A percentile compares a stretch with the other conserved stretches of the same genome.
Evolutionary conservation across 2,113 vertebrate species (phyloP).

Genomic region (Pitta sordida): DNA sequence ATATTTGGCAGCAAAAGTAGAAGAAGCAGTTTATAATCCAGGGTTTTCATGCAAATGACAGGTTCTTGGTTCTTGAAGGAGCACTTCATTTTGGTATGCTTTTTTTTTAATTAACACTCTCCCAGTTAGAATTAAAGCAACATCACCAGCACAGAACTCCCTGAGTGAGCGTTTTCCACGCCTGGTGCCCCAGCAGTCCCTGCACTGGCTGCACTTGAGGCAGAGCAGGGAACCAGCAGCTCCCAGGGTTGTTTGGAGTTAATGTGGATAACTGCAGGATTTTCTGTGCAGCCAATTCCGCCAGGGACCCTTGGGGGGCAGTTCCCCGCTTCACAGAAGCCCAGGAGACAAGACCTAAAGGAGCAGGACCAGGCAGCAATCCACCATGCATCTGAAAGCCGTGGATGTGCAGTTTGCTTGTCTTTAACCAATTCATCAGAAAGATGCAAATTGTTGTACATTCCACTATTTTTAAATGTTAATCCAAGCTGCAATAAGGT

Average conservation of each 20-base stretch:
- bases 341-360: not conserved
- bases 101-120: slow-evolving; percentile 44
- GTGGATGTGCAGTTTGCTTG: not conserved
- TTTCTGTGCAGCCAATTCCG: not conserved
- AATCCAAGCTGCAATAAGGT: not conserved
- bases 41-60: slow-evolving; percentile 49
- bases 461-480: not conserved
- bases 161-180: not conserved
- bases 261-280: not conserved
- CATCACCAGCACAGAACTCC: not conserved
- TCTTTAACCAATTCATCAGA: not conserved
- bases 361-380: not conserved
- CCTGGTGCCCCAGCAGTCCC: not conserved
- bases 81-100: not conserved
- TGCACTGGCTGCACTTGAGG: not conserved
- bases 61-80: slow-evolving; percentile 37
- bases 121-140: slow-evolving; percentile 28
- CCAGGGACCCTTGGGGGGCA: not conserved
- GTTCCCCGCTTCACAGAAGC: not conserved
- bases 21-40: slow-evolving; percentile 57
- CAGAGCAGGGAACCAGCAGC: not conserved
- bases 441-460: not conserved
- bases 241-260: not conserved
- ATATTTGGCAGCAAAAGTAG: slow-evolving; percentile 64
- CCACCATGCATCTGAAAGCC: not conserved